phyloP scores from a whole-genome alignment of 1,140 invertebrate species.

The Macrobrachium nipponense region DNA sequence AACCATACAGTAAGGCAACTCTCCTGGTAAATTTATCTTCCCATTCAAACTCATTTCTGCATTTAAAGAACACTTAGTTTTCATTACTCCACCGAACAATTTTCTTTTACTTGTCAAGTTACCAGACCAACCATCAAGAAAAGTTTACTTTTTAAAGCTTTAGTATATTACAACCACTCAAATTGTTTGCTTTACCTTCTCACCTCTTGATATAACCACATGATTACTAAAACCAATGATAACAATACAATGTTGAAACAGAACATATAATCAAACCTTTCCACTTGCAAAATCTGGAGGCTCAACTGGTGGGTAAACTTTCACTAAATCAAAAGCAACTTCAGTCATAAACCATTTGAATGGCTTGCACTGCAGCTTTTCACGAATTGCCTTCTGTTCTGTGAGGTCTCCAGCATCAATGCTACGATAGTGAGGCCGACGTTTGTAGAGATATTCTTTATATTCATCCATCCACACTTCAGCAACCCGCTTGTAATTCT shows the following conservation, averaged over 20 bases:
- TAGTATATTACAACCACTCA: neutral
- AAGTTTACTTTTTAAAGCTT: neutral
- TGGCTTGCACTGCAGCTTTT: constrained; percentile 85
- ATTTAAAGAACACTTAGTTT: no score
- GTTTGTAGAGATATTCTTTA: constrained; percentile 85
- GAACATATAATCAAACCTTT: constrained; percentile 62
- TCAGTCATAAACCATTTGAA: constrained; percentile 97
- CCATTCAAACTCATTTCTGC: no score
- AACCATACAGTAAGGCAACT: no score
- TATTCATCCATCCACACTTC: constrained; percentile 83
- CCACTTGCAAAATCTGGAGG: constrained; percentile 78
- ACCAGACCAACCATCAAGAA: no score
- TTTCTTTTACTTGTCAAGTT: no score
- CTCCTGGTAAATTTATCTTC: no score
- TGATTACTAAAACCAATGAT: neutral
- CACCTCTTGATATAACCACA: neutral
- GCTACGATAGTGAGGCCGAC: constrained; percentile 80
- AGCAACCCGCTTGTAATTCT: constrained; percentile 76
- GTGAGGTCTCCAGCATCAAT: constrained; percentile 79
- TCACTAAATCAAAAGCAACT: constrained; percentile 90
- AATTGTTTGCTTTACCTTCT: neutral
- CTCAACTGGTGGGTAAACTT: constrained; percentile 93
- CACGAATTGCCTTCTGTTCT: constrained; percentile 81
- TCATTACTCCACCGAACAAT: no score
- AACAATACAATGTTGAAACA: neutral